phyloP scores from a whole-genome alignment of 2,113 vertebrate species.

The Morone saxatilis region DNA sequence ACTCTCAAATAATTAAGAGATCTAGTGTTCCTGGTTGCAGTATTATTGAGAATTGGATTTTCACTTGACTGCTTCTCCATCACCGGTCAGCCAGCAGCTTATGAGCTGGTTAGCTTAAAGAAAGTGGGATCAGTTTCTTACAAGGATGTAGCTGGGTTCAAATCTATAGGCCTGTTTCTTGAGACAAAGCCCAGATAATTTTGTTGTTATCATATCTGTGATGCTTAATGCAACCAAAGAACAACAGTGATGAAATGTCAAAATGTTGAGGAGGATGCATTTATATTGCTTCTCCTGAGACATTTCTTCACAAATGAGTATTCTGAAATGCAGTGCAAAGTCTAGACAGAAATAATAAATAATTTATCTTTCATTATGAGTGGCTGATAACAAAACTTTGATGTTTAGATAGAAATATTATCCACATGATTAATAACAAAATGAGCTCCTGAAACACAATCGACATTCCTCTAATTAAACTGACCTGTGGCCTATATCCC shows the following conservation, averaged over 20 bases:
- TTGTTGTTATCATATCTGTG: background rate
- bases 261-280: background rate
- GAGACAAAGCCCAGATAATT: constrained; percentile 23
- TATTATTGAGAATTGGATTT: constrained; percentile 36
- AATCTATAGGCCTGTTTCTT: background rate
- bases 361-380: background rate
- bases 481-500: too few species aligned
- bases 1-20: constrained; percentile 41
- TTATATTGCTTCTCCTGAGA: background rate
- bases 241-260: constrained; percentile 10
- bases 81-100: constrained; percentile 5
- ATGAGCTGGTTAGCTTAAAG: constrained; percentile 10
- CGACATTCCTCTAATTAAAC: background rate
- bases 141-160: background rate
- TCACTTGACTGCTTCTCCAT: constrained; percentile 30
- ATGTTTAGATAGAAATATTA: background rate
- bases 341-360: background rate
- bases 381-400: background rate
- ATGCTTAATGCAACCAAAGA: background rate
- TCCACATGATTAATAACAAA: background rate
- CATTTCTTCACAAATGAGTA: background rate
- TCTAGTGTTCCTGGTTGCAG: constrained; percentile 21
- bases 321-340: background rate
- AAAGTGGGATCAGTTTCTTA: constrained; percentile 4
- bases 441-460: background rate